Evolutionary conservation across 2,797 vertebrate genomes (phyloP).

Genomic region (Alfaro cultratus): DNA sequence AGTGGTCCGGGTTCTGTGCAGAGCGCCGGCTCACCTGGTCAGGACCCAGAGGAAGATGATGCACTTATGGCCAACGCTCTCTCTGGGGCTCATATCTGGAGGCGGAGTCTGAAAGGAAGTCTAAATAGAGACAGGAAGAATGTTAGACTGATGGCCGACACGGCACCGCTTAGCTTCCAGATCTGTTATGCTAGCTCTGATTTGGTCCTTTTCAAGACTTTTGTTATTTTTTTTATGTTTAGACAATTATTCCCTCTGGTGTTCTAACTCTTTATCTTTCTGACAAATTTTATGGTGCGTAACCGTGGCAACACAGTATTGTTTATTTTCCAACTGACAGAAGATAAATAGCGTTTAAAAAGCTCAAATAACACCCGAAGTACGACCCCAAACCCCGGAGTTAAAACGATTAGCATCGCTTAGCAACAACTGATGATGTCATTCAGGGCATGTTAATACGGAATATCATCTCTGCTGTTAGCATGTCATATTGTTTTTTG

Average conservation of each 20-base stretch:
- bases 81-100: constrained; percentile 82
- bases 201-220: not conserved
- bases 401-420: too few species aligned
- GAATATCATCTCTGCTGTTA: too few species aligned
- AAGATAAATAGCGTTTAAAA: too few species aligned
- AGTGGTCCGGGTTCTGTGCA: fast-evolving
- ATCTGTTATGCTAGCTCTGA: not conserved
- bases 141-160: not conserved
- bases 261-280: not conserved
- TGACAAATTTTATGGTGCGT: too few species aligned
- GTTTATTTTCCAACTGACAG: too few species aligned
- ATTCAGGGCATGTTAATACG: too few species aligned
- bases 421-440: too few species aligned
- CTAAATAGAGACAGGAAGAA: constrained; percentile 63
- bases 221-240: not conserved
- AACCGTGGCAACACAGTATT: too few species aligned
- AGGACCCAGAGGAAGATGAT: constrained; percentile 97
- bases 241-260: not conserved
- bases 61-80: constrained; percentile 90
- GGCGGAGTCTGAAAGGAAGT: constrained; percentile 90
- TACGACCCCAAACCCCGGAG: too few species aligned
- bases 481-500: too few species aligned
- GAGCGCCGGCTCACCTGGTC: constrained; percentile 84
- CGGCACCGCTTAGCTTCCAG: not conserved
- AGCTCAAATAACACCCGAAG: too few species aligned